Conservation (phyloP, 2,797 vertebrate genomes). For the Hippocampus kuda region DNA sequence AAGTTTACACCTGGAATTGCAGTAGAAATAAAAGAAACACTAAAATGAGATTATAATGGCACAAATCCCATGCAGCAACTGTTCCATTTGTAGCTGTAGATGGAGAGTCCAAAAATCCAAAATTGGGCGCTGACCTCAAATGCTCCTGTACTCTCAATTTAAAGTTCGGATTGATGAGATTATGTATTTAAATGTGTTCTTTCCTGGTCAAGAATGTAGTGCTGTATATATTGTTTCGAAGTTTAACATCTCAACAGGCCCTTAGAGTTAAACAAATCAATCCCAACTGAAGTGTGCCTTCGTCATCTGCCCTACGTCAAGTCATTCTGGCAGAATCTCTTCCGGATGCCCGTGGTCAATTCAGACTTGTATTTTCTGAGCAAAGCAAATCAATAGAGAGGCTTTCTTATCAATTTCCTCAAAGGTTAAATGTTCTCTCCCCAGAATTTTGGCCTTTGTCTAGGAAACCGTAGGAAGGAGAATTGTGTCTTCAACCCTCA, state of each 20-base stretch:
- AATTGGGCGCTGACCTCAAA: neutral
- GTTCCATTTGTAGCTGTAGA: no score
- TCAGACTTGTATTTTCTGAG: slow-evolving; percentile 31
- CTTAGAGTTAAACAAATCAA: neutral
- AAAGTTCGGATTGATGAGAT: neutral
- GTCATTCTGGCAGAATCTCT: slow-evolving; percentile 1
- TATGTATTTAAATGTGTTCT: neutral
- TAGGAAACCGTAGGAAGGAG: slow-evolving; percentile 41
- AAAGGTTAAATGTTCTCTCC: slow-evolving; percentile 58
- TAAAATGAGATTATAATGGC: no score
- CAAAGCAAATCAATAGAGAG: slow-evolving; percentile 47
- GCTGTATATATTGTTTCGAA: neutral
- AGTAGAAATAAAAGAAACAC: no score
- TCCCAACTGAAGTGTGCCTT: neutral
- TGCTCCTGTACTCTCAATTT: neutral
- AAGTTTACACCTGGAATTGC: no score
- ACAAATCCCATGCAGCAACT: no score
- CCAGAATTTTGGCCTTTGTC: slow-evolving; percentile 50
- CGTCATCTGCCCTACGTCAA: neutral
- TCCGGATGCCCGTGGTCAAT: neutral
- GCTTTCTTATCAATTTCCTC: slow-evolving; percentile 52
- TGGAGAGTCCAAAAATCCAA: neutral
- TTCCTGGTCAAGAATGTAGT: neutral
- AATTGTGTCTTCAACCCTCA: slow-evolving; percentile 40
- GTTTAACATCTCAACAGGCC: neutral